Evolutionary conservation across 2,888 invertebrate species (phyloP), one percentile per base, ranked within the genome.

Genomic region (Seira sanloemensis): DNA sequence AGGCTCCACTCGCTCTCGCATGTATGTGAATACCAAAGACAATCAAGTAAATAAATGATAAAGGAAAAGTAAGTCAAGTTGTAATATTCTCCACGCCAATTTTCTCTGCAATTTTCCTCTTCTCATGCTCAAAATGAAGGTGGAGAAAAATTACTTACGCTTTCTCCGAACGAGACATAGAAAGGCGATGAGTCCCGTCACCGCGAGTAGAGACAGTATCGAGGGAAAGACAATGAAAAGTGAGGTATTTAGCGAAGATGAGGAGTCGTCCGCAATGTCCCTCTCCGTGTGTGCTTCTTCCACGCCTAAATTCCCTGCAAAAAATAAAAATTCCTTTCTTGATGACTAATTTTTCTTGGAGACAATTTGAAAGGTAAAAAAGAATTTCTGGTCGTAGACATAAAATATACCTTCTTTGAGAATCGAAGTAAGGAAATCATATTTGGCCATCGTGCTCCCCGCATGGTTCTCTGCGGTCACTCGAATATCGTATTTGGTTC

Each of bases 381-480:
- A n/a, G n/a, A n/a, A n/a, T n/a, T n/a, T n/a, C n/a, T n/a, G n/a
- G n/a, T n/a, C n/a, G n/a, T n/a, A n/a, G n/a, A n/a, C n/a, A n/a
- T n/a, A n/a, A n/a, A n/a, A n/a, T n/a, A n/a, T 37, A 82, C 82
- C 82, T 82, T 82, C 82, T 77, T 82, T 82, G 0, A 77, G 92
- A 4, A 95, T 95, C 86, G 96, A 93, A 0, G 97, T 97, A 26
- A 96, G 96, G 91, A 96, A 96, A 92, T 96, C 96, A 91, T 96
- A 97, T 12, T 96, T 92, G 0, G 96, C 96, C 68, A 94, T 93
- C 0, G 96, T 96, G 86, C 95, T 95, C 0, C 97, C 97, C 0
- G 97, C 97, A 91, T 96, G 96, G 91, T 97, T 97, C 91, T 96
- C 95, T 0, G 97, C 96, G 0, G 94, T 95, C 85, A 96, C 94